Conservation (phyloP, 2,888 invertebrate genomes). For the Beris morrisii region DNA sequence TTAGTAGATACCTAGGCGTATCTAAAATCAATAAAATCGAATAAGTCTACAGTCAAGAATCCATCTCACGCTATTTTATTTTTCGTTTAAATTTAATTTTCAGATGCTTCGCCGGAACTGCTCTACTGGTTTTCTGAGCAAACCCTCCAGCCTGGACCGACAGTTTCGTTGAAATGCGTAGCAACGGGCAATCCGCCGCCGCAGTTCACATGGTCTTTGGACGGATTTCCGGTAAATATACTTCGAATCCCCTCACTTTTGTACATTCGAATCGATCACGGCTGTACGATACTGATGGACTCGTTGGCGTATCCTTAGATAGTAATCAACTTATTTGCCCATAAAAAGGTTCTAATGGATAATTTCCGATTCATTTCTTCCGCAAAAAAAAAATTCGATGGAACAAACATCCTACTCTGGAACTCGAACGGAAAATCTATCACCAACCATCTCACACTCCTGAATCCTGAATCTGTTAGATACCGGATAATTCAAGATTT, state of each 20-base stretch:
- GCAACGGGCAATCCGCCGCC: conserved; percentile 95
- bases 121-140: conserved; percentile 91
- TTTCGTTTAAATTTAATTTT: conserved; percentile 40
- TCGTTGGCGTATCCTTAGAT: conserved; percentile 18
- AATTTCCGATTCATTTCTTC: conserved; percentile 40
- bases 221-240: conserved; percentile 80
- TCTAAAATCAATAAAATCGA: not conserved
- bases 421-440: conserved; percentile 18
- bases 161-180: conserved; percentile 88
- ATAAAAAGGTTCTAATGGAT: conserved; percentile 38
- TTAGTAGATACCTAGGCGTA: no score
- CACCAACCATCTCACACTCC: conserved; percentile 19
- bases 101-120: conserved; percentile 86
- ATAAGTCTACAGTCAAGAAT: conserved; percentile 3
- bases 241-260: not conserved
- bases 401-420: conserved; percentile 4
- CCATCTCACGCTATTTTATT: not conserved
- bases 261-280: conserved; percentile 6
- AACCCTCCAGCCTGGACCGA: conserved; percentile 87
- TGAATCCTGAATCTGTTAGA: conserved; percentile 43
- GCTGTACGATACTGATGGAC: conserved; percentile 9
- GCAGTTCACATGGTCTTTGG: conserved; percentile 87
- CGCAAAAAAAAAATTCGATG: conserved; percentile 12
- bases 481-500: conserved; percentile 67
- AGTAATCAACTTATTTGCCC: conserved; percentile 33